Conservation (phyloP, 2,888 invertebrate genomes). For the Andricus curvator region DNA sequence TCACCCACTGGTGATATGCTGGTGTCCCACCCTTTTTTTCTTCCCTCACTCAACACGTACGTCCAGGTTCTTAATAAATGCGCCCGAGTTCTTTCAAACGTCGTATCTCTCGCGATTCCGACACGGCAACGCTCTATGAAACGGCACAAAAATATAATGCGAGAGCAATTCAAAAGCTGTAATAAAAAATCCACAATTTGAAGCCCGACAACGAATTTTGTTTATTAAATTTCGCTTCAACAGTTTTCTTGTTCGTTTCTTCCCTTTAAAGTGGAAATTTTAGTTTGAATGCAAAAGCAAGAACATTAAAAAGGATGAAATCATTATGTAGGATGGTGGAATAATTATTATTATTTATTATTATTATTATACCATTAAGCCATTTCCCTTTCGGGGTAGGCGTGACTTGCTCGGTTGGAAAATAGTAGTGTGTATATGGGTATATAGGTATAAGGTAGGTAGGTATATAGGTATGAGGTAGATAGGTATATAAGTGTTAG, state of each 20-base stretch:
- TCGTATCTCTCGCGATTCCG: background rate
- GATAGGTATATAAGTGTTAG: too few species aligned
- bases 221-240: background rate
- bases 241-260: background rate
- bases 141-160: background rate
- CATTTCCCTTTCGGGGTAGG: too few species aligned
- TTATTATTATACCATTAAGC: too few species aligned
- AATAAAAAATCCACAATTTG: background rate
- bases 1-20: background rate
- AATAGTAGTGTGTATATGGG: too few species aligned
- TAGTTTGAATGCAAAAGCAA: background rate
- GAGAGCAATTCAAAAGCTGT: background rate
- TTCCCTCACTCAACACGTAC: background rate
- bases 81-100: background rate
- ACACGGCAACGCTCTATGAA: background rate
- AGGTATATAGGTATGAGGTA: too few species aligned
- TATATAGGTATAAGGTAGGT: too few species aligned
- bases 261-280: background rate
- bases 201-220: background rate
- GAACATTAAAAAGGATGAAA: background rate
- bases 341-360: too few species aligned
- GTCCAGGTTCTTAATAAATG: background rate
- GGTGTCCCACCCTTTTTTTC: background rate
- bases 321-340: background rate
- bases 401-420: too few species aligned